A percentile compares a stretch with the other conserved stretches of the same genome.
Evolutionary conservation across 2,113 vertebrate genomes (phyloP).

Genomic region (Jaculus jaculus): DNA sequence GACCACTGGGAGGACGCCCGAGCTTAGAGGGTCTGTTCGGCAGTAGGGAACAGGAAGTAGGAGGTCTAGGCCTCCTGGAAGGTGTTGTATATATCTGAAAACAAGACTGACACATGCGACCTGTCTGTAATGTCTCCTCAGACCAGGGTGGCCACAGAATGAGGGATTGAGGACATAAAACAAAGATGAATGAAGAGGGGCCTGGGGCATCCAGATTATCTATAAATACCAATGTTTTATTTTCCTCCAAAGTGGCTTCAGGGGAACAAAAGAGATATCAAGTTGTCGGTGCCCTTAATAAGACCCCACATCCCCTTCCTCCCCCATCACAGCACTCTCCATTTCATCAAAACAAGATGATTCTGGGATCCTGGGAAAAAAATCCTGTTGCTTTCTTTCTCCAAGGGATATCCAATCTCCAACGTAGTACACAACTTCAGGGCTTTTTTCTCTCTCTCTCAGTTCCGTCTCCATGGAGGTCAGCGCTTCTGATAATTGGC

Average conservation of each 20-base stretch:
- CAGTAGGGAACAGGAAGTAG: background rate
- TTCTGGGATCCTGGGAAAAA: background rate
- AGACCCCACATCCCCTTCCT: background rate
- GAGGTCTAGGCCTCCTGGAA: background rate
- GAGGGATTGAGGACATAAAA: background rate
- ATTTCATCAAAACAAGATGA: background rate
- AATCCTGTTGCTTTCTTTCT: background rate
- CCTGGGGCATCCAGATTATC: background rate
- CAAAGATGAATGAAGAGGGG: background rate
- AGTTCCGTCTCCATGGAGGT: background rate
- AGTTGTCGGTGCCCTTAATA: background rate
- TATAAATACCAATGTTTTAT: background rate
- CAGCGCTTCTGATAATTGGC: too few species aligned
- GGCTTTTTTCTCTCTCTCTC: background rate
- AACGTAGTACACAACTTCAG: background rate
- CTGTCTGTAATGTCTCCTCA: background rate
- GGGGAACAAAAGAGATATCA: background rate
- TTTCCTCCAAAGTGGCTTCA: background rate
- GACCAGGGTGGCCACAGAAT: background rate
- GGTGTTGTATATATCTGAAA: background rate
- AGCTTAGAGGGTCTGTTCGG: background rate
- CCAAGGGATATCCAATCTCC: background rate
- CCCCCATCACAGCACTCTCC: background rate
- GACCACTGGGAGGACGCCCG: background rate
- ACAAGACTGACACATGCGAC: background rate